phyloP scores from a whole-genome alignment of 92 coral and sea anemone species.

The Palythoa grandiflora region DNA sequence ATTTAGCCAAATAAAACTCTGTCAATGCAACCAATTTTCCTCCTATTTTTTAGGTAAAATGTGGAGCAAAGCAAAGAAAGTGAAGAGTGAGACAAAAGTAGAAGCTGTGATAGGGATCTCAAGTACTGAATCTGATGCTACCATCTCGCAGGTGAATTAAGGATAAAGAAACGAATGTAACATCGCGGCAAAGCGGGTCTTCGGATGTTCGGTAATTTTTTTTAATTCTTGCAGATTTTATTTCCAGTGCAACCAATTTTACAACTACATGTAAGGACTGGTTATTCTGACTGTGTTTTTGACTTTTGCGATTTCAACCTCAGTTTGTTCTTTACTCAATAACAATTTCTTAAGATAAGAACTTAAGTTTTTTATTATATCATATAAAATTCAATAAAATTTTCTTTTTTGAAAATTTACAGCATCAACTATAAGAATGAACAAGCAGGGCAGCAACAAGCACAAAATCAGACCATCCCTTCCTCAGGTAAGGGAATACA shows the following conservation, averaged over 20 bases:
- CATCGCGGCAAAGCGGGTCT: constrained; percentile 20
- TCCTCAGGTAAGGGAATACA: constrained; percentile 5
- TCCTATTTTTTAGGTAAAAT: constrained; percentile 24
- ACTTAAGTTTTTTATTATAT: neutral
- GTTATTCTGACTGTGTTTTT: constrained; percentile 8
- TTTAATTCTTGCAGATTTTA: neutral
- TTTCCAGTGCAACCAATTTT: neutral
- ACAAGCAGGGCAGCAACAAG: constrained; percentile 20
- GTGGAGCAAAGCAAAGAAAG: constrained; percentile 26
- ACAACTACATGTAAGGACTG: neutral
- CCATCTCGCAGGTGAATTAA: constrained; percentile 20
- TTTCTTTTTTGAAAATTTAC: constrained; percentile 18
- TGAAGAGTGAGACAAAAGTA: constrained; percentile 21
- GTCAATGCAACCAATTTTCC: constrained; percentile 29
- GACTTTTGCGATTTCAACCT: constrained; percentile 10
- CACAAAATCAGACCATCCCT: constrained; percentile 16
- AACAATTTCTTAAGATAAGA: neutral
- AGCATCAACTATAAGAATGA: constrained; percentile 7
- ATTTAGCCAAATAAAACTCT: constrained; percentile 1
- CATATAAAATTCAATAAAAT: neutral
- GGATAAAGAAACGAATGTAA: constrained; percentile 8
- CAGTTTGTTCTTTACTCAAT: constrained; percentile 1
- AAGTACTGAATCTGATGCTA: constrained; percentile 20
- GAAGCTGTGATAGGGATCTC: constrained; percentile 36
- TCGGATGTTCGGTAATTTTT: constrained; percentile 23